Percentiles rank a stretch among this genome's conserved stretches.
Conservation (phyloP, 2,113 vertebrate species). For the Jaculus jaculus region DNA sequence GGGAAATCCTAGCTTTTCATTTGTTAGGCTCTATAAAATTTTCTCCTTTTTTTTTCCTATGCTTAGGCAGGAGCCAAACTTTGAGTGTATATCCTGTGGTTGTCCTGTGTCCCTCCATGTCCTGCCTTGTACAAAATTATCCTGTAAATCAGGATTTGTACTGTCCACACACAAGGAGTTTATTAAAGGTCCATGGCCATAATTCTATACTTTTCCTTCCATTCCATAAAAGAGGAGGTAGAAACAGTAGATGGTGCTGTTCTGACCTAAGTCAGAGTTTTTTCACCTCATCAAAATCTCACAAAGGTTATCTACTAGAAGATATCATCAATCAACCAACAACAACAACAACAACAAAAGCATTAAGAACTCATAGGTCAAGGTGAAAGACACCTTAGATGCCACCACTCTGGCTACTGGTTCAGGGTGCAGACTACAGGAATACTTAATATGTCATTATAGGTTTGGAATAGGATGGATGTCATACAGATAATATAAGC, state of each 20-base stretch:
- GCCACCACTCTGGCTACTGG: background rate
- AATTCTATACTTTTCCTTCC: background rate
- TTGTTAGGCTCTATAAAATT: background rate
- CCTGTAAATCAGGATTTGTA: background rate
- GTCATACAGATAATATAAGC: background rate
- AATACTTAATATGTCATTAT: background rate
- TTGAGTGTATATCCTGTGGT: accelerated
- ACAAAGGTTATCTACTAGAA: background rate
- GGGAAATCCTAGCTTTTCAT: background rate
- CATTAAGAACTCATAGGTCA: background rate
- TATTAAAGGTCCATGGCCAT: background rate
- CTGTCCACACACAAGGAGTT: background rate
- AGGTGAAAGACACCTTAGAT: background rate
- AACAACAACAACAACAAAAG: background rate
- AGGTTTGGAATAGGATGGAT: no score
- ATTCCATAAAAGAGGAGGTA: background rate
- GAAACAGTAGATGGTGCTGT: background rate
- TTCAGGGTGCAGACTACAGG: background rate
- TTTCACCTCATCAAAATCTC: background rate
- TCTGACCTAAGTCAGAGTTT: background rate
- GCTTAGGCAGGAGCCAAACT: background rate
- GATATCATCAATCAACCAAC: background rate
- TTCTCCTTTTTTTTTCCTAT: background rate
- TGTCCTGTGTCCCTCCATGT: background rate
- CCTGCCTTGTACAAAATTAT: background rate